Conservation (phyloP, 2,888 invertebrate genomes). For the Hyposoter dolosus region DNA sequence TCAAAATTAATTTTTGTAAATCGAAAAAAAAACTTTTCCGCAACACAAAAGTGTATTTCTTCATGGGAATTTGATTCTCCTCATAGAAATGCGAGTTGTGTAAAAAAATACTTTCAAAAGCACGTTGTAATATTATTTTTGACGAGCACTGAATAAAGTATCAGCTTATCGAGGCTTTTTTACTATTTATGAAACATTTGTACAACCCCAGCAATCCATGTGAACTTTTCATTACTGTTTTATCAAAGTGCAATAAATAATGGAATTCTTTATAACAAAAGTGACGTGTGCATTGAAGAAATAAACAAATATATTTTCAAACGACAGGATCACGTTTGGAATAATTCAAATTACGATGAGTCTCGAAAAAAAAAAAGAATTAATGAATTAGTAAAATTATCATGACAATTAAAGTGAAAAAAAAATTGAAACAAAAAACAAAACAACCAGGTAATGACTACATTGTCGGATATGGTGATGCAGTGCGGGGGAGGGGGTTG, state of each 20-base stretch:
- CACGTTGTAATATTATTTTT: slow-evolving; percentile 33
- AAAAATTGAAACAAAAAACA: slow-evolving; percentile 42
- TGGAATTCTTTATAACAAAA: background rate
- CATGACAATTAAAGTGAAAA: slow-evolving; percentile 11
- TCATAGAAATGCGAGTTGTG: background rate
- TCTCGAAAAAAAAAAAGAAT: background rate
- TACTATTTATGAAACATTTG: slow-evolving; percentile 8
- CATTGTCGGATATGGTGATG: slow-evolving; percentile 84
- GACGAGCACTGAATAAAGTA: slow-evolving; percentile 40
- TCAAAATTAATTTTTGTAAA: background rate
- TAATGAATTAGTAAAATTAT: background rate
- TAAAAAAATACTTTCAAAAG: slow-evolving; percentile 3
- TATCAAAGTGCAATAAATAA: background rate
- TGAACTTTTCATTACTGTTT: background rate
- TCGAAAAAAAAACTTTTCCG: background rate
- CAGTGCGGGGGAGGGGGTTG: slow-evolving; percentile 90
- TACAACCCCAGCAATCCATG: no score
- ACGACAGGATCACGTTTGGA: background rate
- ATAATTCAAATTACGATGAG: background rate
- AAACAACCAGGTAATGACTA: slow-evolving; percentile 80
- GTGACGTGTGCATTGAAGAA: background rate
- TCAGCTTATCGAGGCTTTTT: slow-evolving; percentile 49
- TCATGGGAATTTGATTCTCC: slow-evolving; percentile 6
- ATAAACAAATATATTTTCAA: background rate
- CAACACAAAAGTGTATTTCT: background rate